Evolutionary conservation across 2,113 vertebrate species (phyloP), one percentile per base, ranked within the genome.

Genomic region (Numida meleagris): DNA sequence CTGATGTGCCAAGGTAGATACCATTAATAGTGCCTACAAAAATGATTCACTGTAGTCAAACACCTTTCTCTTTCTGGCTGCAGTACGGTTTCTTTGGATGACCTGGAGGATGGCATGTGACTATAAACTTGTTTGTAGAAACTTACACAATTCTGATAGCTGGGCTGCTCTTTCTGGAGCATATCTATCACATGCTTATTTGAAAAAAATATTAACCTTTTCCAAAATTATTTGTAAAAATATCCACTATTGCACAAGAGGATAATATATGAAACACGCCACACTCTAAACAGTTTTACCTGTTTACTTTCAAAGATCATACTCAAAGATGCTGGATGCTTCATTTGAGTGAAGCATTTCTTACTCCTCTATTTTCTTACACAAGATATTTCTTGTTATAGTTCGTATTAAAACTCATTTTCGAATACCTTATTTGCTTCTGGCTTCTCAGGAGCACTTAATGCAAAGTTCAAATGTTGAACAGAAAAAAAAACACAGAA

Each of bases 91-190:
- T 4, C 27, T 89, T 59, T 58, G 33, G 15, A 74, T 93, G 12
- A 34, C 9, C 7, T 24, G 12, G 53, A 14, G 3, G 5, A 5
- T 62, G 18, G 5, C 12, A 29, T 3, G 12, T 40, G 20, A 6
- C 12, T 31, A 1, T 7, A 62, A 38, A 1, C 23, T 2, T 42
- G 5, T 31, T 2, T 36, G 6, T 25, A 19, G 25, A 15, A 19
- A 8, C 50, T 29, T 4, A 40, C 65, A 46, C 25, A n/a, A 0
- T 14, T 1, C 4, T 91, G 13, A 19, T 24, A 58, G 9, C 7
- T 84, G 74, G 16, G 9, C 1, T 7, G 12, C 1, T 53, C 17
- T 18, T 82, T 14, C 16, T 67, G 24, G 2, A 29, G 4, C 0
- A 6, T 43, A 18, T 20, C 5, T 40, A 31, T 73, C 21, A 40